phyloP scores from a whole-genome alignment of 2,797 vertebrate genomes.

The Danio kyathit region DNA sequence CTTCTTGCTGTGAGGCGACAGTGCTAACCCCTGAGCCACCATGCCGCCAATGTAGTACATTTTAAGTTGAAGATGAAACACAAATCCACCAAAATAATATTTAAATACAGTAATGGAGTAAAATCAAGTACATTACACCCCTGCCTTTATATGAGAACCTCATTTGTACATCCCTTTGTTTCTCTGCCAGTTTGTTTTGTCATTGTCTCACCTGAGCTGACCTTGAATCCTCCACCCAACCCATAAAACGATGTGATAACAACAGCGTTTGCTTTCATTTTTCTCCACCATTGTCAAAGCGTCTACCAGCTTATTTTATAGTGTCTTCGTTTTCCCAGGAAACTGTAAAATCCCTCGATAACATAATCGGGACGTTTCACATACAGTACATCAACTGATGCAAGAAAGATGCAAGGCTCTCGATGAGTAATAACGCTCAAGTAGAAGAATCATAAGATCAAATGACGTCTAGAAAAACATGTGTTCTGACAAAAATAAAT shows the following conservation, averaged over 20 bases:
- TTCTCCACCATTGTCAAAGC: background rate
- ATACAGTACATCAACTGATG: conserved; percentile 45
- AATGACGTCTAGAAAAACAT: conserved; percentile 35
- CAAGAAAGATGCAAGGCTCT: conserved; percentile 47
- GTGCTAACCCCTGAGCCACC: too few relatives aligned
- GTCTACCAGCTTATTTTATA: conserved; percentile 34
- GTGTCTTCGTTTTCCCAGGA: conserved; percentile 22
- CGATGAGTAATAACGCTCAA: conserved; percentile 28
- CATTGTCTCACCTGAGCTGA: conserved; percentile 36
- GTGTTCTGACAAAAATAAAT: conserved; percentile 31
- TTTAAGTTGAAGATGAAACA: too few relatives aligned
- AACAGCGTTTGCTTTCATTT: background rate
- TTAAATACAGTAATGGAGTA: too few relatives aligned
- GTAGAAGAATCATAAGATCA: conserved; percentile 28
- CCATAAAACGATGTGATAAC: conserved; percentile 5
- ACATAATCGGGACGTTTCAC: conserved; percentile 4
- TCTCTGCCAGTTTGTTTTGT: conserved; percentile 10
- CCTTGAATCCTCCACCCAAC: conserved; percentile 33
- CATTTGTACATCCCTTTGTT: background rate
- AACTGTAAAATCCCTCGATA: conserved; percentile 18
- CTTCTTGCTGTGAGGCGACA: too few relatives aligned
- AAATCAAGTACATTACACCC: too few relatives aligned
- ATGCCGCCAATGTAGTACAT: too few relatives aligned
- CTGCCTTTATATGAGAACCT: too few relatives aligned
- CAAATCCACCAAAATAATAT: too few relatives aligned